Percentiles rank a stretch among this genome's conserved stretches.
Evolutionary conservation across 2,888 invertebrate genomes (phyloP).

Genomic region (Drosophila pseudotalamancana): DNA sequence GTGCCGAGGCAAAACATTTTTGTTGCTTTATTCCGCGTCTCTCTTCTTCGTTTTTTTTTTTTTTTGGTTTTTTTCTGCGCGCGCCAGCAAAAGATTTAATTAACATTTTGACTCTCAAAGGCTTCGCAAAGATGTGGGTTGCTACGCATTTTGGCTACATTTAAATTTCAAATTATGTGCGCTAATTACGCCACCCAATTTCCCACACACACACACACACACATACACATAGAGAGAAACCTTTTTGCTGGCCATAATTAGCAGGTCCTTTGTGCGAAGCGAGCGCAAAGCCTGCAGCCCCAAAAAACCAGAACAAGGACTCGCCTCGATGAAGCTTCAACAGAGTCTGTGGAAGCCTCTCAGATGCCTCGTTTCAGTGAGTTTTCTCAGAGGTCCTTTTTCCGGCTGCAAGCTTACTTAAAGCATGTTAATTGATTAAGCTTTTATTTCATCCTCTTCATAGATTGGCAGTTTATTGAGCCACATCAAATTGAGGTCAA

Average conservation of each 20-base stretch:
- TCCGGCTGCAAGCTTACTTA: neutral
- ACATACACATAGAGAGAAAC: constrained; percentile 41
- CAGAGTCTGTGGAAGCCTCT: neutral
- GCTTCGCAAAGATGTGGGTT: constrained; percentile 54
- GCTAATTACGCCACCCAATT: constrained; percentile 64
- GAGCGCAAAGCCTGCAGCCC: constrained; percentile 18
- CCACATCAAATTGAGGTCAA: constrained; percentile 31
- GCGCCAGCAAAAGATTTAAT: constrained; percentile 65
- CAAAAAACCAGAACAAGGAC: constrained; percentile 8
- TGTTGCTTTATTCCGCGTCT: neutral
- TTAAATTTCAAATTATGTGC: constrained; percentile 80
- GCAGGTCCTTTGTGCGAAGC: constrained; percentile 63
- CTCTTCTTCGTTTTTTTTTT: constrained; percentile 1
- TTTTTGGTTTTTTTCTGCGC: constrained; percentile 7
- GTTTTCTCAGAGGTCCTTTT: neutral
- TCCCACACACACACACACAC: constrained; percentile 20
- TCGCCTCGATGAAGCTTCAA: constrained; percentile 1
- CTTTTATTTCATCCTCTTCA: neutral
- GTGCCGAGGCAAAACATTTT: constrained; percentile 38
- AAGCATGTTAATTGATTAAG: constrained; percentile 2
- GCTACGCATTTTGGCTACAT: constrained; percentile 71
- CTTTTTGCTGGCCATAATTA: constrained; percentile 71
- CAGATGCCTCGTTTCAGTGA: constrained; percentile 60
- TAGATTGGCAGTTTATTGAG: constrained; percentile 30
- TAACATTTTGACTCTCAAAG: constrained; percentile 78